phyloP scores from a whole-genome alignment of 2,797 vertebrate genomes.

The Dryobates pubescens region DNA sequence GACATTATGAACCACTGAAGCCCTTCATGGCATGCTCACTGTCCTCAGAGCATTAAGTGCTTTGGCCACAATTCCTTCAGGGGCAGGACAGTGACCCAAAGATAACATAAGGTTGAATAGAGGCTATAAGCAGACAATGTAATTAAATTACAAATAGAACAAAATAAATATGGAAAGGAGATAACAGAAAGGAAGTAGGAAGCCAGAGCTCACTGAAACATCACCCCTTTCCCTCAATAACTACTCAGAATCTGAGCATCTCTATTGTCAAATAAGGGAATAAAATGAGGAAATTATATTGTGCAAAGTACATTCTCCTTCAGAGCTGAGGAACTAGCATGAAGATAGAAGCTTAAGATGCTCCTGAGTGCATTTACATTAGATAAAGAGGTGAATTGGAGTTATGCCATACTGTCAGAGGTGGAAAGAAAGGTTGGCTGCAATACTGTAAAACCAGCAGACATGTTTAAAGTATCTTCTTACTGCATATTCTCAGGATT shows the following conservation, averaged over 20 bases:
- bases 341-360: neutral
- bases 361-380: neutral
- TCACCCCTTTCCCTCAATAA: neutral
- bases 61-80: neutral
- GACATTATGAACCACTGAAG: neutral
- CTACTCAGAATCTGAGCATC: neutral
- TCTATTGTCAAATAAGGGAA: neutral
- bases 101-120: neutral
- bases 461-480: neutral
- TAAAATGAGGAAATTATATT: neutral
- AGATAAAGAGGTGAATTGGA: neutral
- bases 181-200: neutral
- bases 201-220: neutral
- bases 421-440: neutral
- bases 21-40: neutral
- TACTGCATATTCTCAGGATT: neutral
- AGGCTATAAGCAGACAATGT: neutral
- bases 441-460: neutral
- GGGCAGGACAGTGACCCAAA: neutral
- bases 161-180: neutral
- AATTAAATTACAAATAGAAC: neutral
- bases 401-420: neutral
- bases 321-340: neutral
- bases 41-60: neutral
- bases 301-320: neutral